These are phyloP conservation scores for Anthopleura xanthogrammica DNA, from an alignment of 92 coral and sea anemone genomes.

Conservation along the genomic window DNA sequence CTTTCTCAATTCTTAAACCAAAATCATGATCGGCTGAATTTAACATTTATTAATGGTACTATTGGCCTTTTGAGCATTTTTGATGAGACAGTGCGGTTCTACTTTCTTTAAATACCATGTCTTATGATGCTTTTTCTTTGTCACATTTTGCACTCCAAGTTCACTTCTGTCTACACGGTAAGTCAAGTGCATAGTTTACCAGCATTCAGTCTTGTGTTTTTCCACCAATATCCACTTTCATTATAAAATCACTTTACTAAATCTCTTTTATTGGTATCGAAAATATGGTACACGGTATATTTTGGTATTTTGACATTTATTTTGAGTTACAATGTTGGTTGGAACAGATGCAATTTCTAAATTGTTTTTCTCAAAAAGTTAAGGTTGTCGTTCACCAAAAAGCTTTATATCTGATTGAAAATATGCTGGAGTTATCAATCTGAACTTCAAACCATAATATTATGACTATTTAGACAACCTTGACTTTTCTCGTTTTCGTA, in stretches of 20 bases:
- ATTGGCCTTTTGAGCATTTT: background rate
- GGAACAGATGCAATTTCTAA: too few species aligned
- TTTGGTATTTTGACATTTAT: background rate
- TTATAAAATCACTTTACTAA: background rate
- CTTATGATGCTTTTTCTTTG: background rate
- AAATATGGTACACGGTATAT: background rate
- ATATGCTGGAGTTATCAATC: too few species aligned
- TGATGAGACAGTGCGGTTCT: background rate
- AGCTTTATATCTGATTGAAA: too few species aligned
- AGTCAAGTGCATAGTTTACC: slow-evolving; percentile 2
- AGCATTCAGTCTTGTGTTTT: background rate
- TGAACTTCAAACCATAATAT: too few species aligned
- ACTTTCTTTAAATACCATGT: background rate
- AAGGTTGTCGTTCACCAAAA: too few species aligned
- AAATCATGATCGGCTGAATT: background rate
- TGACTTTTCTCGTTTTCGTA: too few species aligned
- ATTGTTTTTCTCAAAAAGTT: too few species aligned
- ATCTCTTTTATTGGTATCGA: background rate
- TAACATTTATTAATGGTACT: background rate
- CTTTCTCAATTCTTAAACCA: background rate
- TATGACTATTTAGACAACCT: too few species aligned
- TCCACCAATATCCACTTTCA: background rate
- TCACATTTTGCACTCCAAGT: background rate
- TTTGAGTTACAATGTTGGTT: too few species aligned
- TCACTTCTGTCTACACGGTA: background rate